Evolutionary conservation across 2,888 invertebrate genomes (phyloP).

Genomic region (Dicyrtoma fusca): DNA sequence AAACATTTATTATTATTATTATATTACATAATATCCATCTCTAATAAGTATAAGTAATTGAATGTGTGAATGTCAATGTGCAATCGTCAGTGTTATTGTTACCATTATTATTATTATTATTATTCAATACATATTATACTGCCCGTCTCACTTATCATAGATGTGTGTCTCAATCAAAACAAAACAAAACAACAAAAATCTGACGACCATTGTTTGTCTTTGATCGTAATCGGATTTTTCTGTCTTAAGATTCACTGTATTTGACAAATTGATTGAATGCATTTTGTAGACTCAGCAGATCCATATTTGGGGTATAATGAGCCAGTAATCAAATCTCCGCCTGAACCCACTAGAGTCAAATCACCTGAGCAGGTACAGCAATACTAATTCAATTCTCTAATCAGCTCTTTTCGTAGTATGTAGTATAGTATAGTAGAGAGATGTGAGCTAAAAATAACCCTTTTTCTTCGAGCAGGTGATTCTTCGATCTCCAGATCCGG

Average conservation of each 20-base stretch:
- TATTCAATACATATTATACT: conserved; percentile 22
- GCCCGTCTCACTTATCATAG: conserved; percentile 39
- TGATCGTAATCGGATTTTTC: conserved; percentile 15
- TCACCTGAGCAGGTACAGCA: conserved; percentile 72
- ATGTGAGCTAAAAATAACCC: too few relatives aligned
- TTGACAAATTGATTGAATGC: neutral
- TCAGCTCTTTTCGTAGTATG: too few relatives aligned
- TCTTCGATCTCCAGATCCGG: conserved; percentile 90
- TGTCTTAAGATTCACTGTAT: neutral
- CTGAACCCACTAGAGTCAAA: conserved; percentile 89
- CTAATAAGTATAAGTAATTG: conserved; percentile 12
- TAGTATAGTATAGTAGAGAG: too few relatives aligned
- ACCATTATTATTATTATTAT: neutral
- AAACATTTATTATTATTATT: too few relatives aligned
- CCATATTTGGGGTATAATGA: conserved; percentile 60
- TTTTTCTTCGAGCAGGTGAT: conserved; percentile 79
- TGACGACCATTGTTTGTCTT: conserved; percentile 37
- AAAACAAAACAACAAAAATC: conserved; percentile 5
- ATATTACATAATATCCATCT: too few relatives aligned
- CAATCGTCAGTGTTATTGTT: conserved; percentile 20
- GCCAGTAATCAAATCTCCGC: conserved; percentile 86
- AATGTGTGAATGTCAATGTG: conserved; percentile 30
- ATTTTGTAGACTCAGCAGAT: conserved; percentile 54
- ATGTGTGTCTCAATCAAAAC: conserved; percentile 29
- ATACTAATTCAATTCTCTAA: too few relatives aligned